Conservation (phyloP, 1,140 invertebrate species). For the Calycopis cecrops region DNA sequence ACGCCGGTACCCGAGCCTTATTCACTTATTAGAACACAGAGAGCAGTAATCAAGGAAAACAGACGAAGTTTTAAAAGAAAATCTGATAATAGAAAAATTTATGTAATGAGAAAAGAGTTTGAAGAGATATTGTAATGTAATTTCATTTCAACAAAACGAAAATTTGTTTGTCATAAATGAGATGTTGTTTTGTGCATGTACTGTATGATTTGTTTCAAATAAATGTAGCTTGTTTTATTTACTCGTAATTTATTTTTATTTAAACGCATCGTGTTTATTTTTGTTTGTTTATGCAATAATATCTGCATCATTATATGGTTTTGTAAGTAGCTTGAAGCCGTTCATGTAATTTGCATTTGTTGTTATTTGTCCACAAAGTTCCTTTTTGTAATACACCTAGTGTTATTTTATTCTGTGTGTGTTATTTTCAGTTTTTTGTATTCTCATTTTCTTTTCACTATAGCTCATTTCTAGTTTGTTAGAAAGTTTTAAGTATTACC, state of each 20-base stretch:
- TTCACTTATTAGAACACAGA: constrained; percentile 33
- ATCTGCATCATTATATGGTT: neutral
- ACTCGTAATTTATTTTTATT: constrained; percentile 9
- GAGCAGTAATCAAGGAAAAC: constrained; percentile 27
- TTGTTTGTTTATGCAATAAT: neutral
- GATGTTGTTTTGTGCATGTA: constrained; percentile 2
- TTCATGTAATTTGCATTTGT: neutral
- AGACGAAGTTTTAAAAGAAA: constrained; percentile 45
- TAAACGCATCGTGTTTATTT: neutral
- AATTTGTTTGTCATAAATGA: neutral
- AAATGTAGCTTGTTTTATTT: constrained; percentile 12
- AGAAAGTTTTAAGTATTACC: too few relatives aligned
- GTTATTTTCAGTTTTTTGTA: neutral
- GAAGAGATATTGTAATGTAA: constrained; percentile 41
- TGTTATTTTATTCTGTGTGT: too few relatives aligned
- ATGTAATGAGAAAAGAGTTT: constrained; percentile 57
- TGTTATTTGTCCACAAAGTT: too few relatives aligned
- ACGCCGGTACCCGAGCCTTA: constrained; percentile 35
- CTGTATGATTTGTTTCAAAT: constrained; percentile 11
- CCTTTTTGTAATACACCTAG: too few relatives aligned
- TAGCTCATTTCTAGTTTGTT: too few relatives aligned
- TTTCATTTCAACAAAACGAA: too few relatives aligned
- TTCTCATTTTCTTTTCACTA: too few relatives aligned
- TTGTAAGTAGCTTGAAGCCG: neutral
- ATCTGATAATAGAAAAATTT: constrained; percentile 47